Percentiles rank a stretch among this genome's conserved stretches.
phyloP scores from a whole-genome alignment of 2,797 vertebrate species.

The Synaphobranchus kaupii region DNA sequence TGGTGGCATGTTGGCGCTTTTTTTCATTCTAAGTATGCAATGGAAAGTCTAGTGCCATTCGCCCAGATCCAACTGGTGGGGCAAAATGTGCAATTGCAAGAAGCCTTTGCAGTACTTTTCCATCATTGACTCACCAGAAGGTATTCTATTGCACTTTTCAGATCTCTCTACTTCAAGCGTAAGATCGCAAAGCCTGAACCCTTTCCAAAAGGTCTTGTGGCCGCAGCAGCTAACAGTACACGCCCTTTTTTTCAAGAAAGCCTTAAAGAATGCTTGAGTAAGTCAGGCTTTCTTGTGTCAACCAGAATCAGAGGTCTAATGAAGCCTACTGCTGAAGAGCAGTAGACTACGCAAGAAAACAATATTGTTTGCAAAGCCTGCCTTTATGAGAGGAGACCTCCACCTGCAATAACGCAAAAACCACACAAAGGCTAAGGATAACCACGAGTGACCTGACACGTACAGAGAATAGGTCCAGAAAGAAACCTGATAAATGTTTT shows the following conservation, averaged over 20 bases:
- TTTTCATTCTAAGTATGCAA: not conserved
- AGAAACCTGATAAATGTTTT: conserved; percentile 19
- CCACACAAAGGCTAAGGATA: conserved; percentile 45
- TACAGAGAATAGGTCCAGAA: conserved; percentile 21
- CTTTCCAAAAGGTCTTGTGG: conserved; percentile 26
- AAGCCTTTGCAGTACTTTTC: conserved; percentile 2
- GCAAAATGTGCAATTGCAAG: not conserved
- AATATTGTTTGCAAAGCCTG: conserved; percentile 47
- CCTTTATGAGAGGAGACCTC: conserved; percentile 44
- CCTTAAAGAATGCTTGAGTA: conserved; percentile 36
- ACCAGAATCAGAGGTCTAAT: conserved; percentile 32
- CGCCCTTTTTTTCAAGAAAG: conserved; percentile 36
- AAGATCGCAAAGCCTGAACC: conserved; percentile 30
- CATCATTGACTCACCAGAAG: not conserved
- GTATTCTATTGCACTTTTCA: conserved; percentile 9
- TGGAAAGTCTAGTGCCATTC: not conserved
- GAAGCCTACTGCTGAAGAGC: conserved; percentile 36
- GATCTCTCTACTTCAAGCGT: not conserved
- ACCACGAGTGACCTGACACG: conserved; percentile 45
- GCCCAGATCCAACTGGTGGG: not conserved
- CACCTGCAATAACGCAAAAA: conserved; percentile 43
- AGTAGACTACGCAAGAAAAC: conserved; percentile 40
- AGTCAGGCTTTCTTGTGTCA: conserved; percentile 34
- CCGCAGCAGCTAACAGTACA: conserved; percentile 34
- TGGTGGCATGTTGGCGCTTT: not conserved